phyloP scores from a whole-genome alignment of 2,113 vertebrate species.

The Barbus barbus region DNA sequence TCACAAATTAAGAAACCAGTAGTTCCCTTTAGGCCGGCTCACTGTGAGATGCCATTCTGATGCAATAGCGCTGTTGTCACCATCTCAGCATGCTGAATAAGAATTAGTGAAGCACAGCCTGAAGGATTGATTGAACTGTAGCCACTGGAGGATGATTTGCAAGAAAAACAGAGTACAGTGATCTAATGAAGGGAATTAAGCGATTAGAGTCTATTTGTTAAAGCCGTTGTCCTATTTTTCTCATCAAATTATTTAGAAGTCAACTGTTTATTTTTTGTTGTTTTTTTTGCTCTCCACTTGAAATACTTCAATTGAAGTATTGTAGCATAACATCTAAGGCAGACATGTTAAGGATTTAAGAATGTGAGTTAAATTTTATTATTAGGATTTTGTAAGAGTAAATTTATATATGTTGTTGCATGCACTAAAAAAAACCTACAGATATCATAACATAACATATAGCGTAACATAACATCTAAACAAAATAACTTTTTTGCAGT shows the following conservation, averaged over 20 bases:
- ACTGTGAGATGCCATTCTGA: constrained; percentile 7
- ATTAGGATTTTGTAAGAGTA: not conserved
- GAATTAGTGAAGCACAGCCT: constrained; percentile 28
- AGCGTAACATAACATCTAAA: too few species aligned
- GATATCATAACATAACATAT: too few species aligned
- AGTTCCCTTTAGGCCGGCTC: constrained; percentile 33
- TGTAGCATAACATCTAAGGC: not conserved
- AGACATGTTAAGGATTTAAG: not conserved
- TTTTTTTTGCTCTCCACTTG: not conserved
- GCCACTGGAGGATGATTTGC: constrained; percentile 14
- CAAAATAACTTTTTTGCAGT: too few species aligned
- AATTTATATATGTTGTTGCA: not conserved
- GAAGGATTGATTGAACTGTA: constrained; percentile 31
- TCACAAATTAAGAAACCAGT: constrained; percentile 42
- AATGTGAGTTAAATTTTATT: not conserved
- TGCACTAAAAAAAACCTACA: not conserved
- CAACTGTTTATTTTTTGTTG: too few species aligned
- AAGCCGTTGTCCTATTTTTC: constrained; percentile 36
- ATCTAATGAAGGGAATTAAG: constrained; percentile 58
- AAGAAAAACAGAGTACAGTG: constrained; percentile 17
- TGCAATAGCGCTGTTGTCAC: constrained; percentile 15
- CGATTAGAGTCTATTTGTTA: constrained; percentile 48
- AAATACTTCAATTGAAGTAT: not conserved
- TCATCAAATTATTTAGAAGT: constrained; percentile 17
- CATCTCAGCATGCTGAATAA: constrained; percentile 22